Percentiles rank a stretch among this genome's conserved stretches.
phyloP scores from a whole-genome alignment of 1,140 invertebrate genomes.

The Sitophilus oryzae region DNA sequence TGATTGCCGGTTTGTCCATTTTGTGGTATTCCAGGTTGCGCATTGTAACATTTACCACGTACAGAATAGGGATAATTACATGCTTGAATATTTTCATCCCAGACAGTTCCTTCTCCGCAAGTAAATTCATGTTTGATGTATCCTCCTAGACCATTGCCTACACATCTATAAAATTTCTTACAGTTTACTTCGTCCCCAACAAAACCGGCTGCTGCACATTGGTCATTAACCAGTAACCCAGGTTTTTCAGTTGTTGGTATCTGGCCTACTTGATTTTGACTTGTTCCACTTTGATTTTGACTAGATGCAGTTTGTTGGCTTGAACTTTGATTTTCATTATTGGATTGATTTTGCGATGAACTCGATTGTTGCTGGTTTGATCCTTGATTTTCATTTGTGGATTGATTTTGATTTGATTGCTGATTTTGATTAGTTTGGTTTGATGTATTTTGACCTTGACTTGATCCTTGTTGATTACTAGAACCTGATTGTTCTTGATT shows the following conservation, averaged over 20 bases:
- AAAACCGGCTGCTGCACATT: slow-evolving; percentile 38
- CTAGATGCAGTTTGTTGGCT: background rate
- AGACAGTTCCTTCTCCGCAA: slow-evolving; percentile 54
- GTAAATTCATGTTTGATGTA: slow-evolving; percentile 54
- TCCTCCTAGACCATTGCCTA: slow-evolving; percentile 48
- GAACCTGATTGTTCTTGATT: background rate
- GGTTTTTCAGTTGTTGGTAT: slow-evolving; percentile 47
- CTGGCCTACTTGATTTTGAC: slow-evolving; percentile 53
- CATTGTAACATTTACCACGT: slow-evolving; percentile 23
- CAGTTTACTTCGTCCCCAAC: slow-evolving; percentile 52
- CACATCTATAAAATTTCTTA: slow-evolving; percentile 63
- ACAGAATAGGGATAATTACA: slow-evolving; percentile 55
- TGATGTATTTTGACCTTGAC: slow-evolving; percentile 10
- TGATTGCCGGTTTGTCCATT: background rate
- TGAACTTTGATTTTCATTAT: background rate
- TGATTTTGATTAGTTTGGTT: slow-evolving; percentile 10
- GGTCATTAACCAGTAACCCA: slow-evolving; percentile 26
- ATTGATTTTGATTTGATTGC: background rate
- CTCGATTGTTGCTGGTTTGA: background rate
- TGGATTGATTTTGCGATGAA: background rate
- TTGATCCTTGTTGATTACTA: background rate
- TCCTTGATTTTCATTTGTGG: slow-evolving; percentile 2
- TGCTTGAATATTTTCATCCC: slow-evolving; percentile 44
- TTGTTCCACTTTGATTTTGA: slow-evolving; percentile 37
- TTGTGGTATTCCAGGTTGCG: slow-evolving; percentile 1